Evolutionary conservation across 1,140 invertebrate species (phyloP), one percentile per base, ranked within the genome.

Genomic region (Papilio xuthus): DNA sequence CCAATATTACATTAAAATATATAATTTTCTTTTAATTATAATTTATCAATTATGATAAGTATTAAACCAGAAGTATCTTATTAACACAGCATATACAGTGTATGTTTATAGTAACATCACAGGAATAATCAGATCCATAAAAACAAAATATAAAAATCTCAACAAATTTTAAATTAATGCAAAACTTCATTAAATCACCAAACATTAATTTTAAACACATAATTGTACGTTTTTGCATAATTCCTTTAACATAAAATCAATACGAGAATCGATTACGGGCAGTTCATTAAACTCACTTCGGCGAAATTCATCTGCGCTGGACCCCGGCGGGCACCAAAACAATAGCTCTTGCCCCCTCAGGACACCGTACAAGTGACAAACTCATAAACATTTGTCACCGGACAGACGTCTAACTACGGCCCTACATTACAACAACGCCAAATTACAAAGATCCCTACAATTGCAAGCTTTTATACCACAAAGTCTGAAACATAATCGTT

Each of bases 341-440:
- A 84, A 86, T 84, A 80, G 79, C 79, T 47, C 70, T 77, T 79
- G 78, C 79, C 79, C 82, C 82, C 84, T 80, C 78, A 71, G 78
- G 79, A 44, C 20, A 83, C 83, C 79, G 74, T 83, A 77, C 83
- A 84, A 92, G 91, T 93, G 92, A 93, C 91, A 92, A 93, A 93
- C 90, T 92, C 90, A 90, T 92, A 90, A 92, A 91, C 91, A 93
- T 93, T 93, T 91, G 91, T 93, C 92, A 90, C 86, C 87, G 88
- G 82, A 83, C 80, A 81, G 84, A 86, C 88, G 89, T 88, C 82
- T 86, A 89, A 90, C 88, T 88, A 85, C 88, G 85, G 91, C 88
- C 79, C 85, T 77, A 84, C 83, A 88, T 90, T 85, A 86, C 82
- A 82, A 80, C 80, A 72, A 82, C 26, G 80, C 89, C 87, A 90